Conservation (phyloP, 2,113 vertebrate genomes). For the Otolemur garnettii region DNA sequence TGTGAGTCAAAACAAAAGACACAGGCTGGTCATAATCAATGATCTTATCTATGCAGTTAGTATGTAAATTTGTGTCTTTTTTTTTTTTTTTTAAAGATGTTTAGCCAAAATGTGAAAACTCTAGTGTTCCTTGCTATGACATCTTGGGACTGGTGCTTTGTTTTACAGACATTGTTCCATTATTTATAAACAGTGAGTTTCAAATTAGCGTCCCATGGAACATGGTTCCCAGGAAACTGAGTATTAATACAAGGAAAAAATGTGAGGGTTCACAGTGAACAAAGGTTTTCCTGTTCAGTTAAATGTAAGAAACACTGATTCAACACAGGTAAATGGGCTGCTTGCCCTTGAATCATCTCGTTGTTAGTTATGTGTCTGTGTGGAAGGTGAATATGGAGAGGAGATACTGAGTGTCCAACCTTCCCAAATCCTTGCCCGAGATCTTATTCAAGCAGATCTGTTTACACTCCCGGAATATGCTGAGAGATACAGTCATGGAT, state of each 20-base stretch:
- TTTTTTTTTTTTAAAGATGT: background rate
- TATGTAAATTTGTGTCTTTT: background rate
- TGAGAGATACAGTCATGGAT: background rate
- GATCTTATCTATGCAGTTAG: background rate
- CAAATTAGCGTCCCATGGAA: background rate
- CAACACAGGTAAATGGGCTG: background rate
- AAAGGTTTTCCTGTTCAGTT: background rate
- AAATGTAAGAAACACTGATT: background rate
- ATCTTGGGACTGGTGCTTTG: background rate
- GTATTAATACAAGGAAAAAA: background rate
- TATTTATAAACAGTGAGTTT: conserved; percentile 7
- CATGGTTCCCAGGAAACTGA: background rate
- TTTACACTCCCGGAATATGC: background rate
- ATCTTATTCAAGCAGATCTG: background rate
- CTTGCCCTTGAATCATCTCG: background rate
- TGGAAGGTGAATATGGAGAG: background rate
- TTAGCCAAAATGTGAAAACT: background rate
- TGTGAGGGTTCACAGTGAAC: background rate
- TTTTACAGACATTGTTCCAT: background rate
- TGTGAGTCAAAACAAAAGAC: background rate
- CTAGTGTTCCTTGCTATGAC: background rate
- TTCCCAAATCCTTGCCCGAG: background rate
- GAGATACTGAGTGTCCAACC: accelerated
- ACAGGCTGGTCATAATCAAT: background rate
- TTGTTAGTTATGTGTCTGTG: accelerated